These are phyloP conservation scores for Athalia circularis DNA, from an alignment of 2,888 invertebrate genomes.

Conservation along the genomic window DNA sequence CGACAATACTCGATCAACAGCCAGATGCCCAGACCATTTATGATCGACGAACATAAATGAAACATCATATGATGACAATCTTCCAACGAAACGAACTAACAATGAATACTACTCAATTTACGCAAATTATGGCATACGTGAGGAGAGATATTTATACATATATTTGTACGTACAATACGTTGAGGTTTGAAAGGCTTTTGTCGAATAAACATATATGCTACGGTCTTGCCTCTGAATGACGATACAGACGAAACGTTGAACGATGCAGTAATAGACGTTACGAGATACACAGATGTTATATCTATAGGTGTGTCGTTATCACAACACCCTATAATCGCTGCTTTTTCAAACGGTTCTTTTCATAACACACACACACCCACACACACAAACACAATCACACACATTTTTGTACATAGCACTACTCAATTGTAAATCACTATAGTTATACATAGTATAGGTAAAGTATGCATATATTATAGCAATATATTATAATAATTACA, in stretches of 20 bases:
- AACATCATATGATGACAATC: too few species aligned
- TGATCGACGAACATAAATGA: too few species aligned
- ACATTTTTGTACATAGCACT: slow-evolving; percentile 38
- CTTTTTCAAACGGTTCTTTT: neutral
- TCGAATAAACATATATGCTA: slow-evolving; percentile 1
- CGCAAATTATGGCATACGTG: neutral
- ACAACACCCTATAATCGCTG: slow-evolving; percentile 15
- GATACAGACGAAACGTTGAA: neutral
- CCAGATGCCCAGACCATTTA: too few species aligned
- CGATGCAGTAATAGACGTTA: too few species aligned
- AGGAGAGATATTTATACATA: slow-evolving; percentile 45
- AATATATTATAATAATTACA: slow-evolving; percentile 15
- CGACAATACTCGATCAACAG: neutral
- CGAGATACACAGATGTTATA: too few species aligned
- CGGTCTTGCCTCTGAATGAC: slow-evolving; percentile 22
- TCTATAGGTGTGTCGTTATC: neutral
- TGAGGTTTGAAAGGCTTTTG: neutral
- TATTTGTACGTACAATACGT: neutral
- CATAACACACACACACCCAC: neutral
- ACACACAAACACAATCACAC: slow-evolving; percentile 7
- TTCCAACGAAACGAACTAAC: neutral
- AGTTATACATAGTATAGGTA: neutral
- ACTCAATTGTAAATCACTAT: slow-evolving; percentile 34
- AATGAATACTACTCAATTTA: neutral
- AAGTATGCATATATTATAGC: neutral